Conservation (phyloP, 2,113 vertebrate genomes). For the Coryphaenoides rupestris region DNA sequence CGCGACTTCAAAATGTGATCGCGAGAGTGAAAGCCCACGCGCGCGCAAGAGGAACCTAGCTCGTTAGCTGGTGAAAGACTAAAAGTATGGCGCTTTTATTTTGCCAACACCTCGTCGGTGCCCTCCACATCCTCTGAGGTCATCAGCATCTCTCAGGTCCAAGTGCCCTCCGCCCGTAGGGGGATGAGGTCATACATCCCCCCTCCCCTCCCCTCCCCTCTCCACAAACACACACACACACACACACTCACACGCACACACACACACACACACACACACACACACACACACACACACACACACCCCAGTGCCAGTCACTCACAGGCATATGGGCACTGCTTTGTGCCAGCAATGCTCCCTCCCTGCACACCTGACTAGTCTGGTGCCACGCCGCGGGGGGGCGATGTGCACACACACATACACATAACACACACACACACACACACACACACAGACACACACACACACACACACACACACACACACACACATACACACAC, state of each 20-base stretch:
- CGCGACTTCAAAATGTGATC: too few species aligned
- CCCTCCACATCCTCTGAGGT: too few species aligned
- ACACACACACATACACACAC: conserved; percentile 29
- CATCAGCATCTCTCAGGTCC: not conserved
- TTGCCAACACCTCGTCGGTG: too few species aligned
- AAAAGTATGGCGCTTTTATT: too few species aligned
- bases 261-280: conserved; percentile 40
- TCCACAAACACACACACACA: conserved; percentile 36
- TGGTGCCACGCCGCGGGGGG: conserved; percentile 48
- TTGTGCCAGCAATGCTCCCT: conserved; percentile 55
- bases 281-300: conserved; percentile 39
- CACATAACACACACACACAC: not conserved
- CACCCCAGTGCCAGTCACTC: conserved; percentile 46
- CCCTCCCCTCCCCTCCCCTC: conserved; percentile 24
- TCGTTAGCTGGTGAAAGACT: too few species aligned
- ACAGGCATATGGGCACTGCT: conserved; percentile 51
- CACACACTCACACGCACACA: conserved; percentile 57
- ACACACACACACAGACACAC: not conserved
- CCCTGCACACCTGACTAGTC: conserved; percentile 60
- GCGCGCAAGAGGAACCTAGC: too few species aligned
- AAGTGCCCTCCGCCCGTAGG: conserved; percentile 33
- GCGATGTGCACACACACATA: conserved; percentile 6
- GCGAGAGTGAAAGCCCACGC: too few species aligned
- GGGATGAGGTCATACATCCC: conserved; percentile 29
- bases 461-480: not conserved